Evolutionary conservation across 2,797 vertebrate species (phyloP).

Genomic region (Pangasius djambal): DNA sequence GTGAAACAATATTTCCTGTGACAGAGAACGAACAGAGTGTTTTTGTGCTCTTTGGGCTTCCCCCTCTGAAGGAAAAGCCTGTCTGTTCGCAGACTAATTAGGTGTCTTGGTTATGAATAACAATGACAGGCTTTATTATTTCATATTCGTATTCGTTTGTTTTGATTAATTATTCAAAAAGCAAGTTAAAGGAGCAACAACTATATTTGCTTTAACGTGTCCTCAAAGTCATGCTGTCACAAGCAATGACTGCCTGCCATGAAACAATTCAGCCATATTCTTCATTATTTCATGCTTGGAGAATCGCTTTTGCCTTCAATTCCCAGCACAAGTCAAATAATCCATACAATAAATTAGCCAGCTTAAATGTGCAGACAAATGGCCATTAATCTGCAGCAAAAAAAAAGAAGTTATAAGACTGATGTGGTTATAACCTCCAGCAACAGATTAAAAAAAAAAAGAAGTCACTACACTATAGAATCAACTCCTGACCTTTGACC

Average conservation of each 20-base stretch:
- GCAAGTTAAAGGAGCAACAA: slow-evolving; percentile 67
- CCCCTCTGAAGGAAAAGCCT: slow-evolving; percentile 60
- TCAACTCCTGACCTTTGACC: neutral
- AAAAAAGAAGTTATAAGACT: neutral
- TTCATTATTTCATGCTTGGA: slow-evolving; percentile 10
- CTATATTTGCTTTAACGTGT: slow-evolving; percentile 51
- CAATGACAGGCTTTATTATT: slow-evolving; percentile 73
- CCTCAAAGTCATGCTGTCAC: slow-evolving; percentile 23
- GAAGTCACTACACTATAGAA: neutral
- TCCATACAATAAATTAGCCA: neutral
- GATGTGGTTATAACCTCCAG: neutral
- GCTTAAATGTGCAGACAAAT: neutral
- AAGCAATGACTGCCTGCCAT: slow-evolving; percentile 1
- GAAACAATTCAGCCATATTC: slow-evolving; percentile 3
- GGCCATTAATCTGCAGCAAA: neutral
- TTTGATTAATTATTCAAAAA: slow-evolving; percentile 78
- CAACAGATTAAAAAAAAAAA: too few relatives aligned
- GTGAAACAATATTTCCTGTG: slow-evolving; percentile 79
- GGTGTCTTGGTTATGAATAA: slow-evolving; percentile 74
- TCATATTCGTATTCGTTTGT: slow-evolving; percentile 55
- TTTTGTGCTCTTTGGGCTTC: slow-evolving; percentile 44
- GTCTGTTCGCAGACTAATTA: slow-evolving; percentile 76
- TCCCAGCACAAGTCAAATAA: neutral
- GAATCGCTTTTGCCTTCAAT: slow-evolving; percentile 13
- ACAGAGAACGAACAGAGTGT: slow-evolving; percentile 59